A percentile compares a stretch with the other conserved stretches of the same genome.
Evolutionary conservation across 2,888 invertebrate genomes (phyloP).

Genomic region (Sphecodes monilicornis): DNA sequence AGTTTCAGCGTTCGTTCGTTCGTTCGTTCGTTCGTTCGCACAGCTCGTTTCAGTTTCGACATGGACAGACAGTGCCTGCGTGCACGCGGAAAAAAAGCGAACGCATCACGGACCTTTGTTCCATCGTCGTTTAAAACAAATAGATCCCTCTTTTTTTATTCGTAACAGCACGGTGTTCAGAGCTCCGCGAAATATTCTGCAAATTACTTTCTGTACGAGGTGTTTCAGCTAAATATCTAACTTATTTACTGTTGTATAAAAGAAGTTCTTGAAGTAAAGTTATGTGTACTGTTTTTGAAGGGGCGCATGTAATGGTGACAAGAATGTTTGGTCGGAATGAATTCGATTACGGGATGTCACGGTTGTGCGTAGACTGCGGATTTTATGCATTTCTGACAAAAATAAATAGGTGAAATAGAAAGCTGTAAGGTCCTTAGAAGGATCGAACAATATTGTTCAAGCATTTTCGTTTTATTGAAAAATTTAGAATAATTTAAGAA

Average conservation of each 20-base stretch:
- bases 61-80: constrained; percentile 17
- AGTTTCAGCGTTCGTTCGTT: constrained; percentile 35
- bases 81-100: constrained; percentile 31
- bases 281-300: background rate
- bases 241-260: background rate
- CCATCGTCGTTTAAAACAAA: background rate
- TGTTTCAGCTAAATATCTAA: background rate
- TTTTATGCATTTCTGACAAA: too few species aligned
- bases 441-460: too few species aligned
- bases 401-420: too few species aligned
- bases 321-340: background rate
- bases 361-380: too few species aligned
- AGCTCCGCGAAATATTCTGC: too few species aligned
- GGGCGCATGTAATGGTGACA: background rate
- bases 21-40: constrained; percentile 11
- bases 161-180: background rate
- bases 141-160: background rate
- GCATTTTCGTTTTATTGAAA: too few species aligned
- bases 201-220: background rate
- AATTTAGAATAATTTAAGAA: too few species aligned
- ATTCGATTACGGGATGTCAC: background rate
- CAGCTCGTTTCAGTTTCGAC: constrained; percentile 48
- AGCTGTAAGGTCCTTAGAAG: too few species aligned
- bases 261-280: background rate
- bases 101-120: constrained; percentile 1